Percentiles rank a stretch among this genome's conserved stretches.
Conservation (phyloP, 1,140 invertebrate genomes). For the Papilio glaucus region DNA sequence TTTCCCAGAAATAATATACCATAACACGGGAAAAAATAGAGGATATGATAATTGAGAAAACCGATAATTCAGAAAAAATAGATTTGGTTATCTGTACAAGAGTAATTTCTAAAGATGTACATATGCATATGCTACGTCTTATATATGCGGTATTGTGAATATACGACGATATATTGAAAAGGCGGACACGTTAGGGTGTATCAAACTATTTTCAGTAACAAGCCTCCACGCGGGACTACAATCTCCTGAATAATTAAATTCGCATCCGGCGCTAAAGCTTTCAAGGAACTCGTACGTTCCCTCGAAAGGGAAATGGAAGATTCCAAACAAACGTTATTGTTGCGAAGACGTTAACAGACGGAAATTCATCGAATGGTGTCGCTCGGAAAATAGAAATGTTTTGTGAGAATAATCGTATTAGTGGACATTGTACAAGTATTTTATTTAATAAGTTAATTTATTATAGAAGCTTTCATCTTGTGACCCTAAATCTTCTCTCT, state of each 20-base stretch:
- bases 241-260: constrained; percentile 36
- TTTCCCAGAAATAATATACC: too few species aligned
- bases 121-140: background rate
- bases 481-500: too few species aligned
- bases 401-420: background rate
- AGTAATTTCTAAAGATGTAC: too few species aligned
- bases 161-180: background rate
- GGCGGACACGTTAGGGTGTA: background rate
- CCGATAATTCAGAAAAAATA: too few species aligned
- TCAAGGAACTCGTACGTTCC: background rate
- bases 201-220: constrained; percentile 12
- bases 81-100: too few species aligned
- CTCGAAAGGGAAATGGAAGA: constrained; percentile 15
- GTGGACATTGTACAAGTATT: background rate
- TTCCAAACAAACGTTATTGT: constrained; percentile 7
- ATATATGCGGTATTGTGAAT: background rate
- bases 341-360: background rate
- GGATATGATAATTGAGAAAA: too few species aligned
- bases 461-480: too few species aligned
- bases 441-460: background rate
- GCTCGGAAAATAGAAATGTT: background rate
- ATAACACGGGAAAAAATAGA: too few species aligned
- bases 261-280: constrained; percentile 1
- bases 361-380: constrained; percentile 4
- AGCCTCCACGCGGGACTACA: background rate